Evolutionary conservation across 2,888 invertebrate species (phyloP).

Genomic region (Torymus auratus): DNA sequence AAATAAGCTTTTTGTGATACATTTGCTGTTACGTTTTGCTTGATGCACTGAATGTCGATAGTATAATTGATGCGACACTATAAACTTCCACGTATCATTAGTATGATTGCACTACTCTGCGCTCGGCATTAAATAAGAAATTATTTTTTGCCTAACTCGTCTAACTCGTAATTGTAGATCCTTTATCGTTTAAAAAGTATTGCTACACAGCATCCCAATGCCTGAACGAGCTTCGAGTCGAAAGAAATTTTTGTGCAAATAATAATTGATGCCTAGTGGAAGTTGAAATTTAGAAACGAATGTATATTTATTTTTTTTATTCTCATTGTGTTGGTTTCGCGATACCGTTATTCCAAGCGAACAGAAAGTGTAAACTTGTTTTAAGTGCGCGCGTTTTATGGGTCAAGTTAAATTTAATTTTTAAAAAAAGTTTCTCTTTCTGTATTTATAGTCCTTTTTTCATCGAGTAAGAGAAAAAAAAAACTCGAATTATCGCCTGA

Average conservation of each 20-base stretch:
- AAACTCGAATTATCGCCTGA: not conserved
- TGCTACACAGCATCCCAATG: no score
- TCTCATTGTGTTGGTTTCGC: not conserved
- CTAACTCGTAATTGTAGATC: no score
- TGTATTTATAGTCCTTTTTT: slow-evolving; percentile 17
- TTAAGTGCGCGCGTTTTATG: slow-evolving; percentile 21
- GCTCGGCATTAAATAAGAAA: no score
- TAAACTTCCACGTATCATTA: no score
- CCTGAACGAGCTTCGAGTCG: no score
- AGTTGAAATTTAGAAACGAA: not conserved
- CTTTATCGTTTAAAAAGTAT: no score
- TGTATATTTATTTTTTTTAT: no score
- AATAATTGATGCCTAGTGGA: no score
- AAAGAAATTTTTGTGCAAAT: no score
- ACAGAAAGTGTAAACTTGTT: slow-evolving; percentile 31
- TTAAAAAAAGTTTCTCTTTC: slow-evolving; percentile 36
- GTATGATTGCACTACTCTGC: no score
- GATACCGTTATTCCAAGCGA: slow-evolving; percentile 23
- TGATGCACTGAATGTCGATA: not conserved
- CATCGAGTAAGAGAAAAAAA: not conserved
- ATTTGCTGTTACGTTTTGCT: not conserved
- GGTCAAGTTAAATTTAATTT: slow-evolving; percentile 40
- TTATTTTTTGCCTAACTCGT: no score
- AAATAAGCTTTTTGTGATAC: slow-evolving; percentile 21
- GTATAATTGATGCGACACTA: no score